Percentiles rank a stretch among this genome's conserved stretches.
phyloP scores from a whole-genome alignment of 2,113 vertebrate genomes.

The Strix uralensis region DNA sequence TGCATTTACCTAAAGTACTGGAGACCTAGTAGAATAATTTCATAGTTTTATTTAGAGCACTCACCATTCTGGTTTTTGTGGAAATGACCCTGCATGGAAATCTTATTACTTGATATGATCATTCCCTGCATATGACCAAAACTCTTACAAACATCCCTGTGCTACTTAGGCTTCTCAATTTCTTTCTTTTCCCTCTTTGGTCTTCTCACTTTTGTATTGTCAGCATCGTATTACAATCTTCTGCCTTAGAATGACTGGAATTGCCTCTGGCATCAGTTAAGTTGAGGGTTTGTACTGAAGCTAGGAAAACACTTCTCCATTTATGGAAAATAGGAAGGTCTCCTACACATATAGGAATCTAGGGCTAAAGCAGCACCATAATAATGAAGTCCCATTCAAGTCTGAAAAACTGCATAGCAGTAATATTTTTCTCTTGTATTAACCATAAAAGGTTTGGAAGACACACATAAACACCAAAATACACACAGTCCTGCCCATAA shows the following conservation, averaged over 20 bases:
- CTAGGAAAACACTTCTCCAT: not conserved
- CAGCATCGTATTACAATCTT: not conserved
- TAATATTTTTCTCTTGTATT: not conserved
- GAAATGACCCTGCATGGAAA: not conserved
- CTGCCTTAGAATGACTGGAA: not conserved
- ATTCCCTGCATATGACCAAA: not conserved
- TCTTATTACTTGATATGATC: not conserved
- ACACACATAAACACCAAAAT: not conserved
- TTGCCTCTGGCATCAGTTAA: not conserved
- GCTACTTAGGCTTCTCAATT: not conserved
- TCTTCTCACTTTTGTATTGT: not conserved
- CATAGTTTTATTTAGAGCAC: not conserved
- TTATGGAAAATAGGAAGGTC: not conserved
- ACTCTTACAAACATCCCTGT: not conserved
- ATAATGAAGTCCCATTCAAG: not conserved
- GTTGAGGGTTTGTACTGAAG: not conserved
- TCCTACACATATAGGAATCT: not conserved
- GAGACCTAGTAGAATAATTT: not conserved
- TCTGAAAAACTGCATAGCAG: not conserved
- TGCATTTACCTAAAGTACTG: not conserved
- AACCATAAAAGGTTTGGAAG: not conserved
- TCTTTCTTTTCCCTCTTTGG: not conserved
- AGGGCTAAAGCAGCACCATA: not conserved
- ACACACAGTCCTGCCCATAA: accelerated
- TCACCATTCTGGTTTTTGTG: not conserved